Conservation (phyloP, 2,113 vertebrate species). For the Nipponia nippon region DNA sequence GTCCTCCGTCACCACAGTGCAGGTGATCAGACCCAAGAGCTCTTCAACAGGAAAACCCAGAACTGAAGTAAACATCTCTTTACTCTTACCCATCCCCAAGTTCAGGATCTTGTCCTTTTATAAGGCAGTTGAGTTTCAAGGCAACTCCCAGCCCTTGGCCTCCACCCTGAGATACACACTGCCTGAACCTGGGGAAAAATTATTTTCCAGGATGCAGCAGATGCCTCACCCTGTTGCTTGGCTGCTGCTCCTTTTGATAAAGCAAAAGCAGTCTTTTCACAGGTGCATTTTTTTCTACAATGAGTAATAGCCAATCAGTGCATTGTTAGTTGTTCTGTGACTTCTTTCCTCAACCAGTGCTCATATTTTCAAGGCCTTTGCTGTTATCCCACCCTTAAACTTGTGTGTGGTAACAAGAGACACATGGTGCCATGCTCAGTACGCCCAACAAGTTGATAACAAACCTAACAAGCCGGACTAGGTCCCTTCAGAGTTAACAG, state of each 20-base stretch:
- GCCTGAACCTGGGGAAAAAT: not conserved
- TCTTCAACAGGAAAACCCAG: not conserved
- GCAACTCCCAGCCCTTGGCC: not conserved
- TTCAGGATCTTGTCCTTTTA: not conserved
- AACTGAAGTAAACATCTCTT: not conserved
- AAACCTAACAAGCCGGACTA: not conserved
- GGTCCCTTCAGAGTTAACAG: not conserved
- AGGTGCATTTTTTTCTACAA: not conserved
- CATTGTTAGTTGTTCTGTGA: not conserved
- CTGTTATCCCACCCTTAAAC: not conserved
- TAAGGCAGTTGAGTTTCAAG: not conserved
- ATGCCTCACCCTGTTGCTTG: not conserved
- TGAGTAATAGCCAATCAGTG: not conserved
- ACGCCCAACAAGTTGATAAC: not conserved
- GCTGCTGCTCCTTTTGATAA: not conserved
- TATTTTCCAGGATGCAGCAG: not conserved
- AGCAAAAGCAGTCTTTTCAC: not conserved
- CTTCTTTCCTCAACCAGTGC: not conserved
- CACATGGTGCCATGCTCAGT: not conserved
- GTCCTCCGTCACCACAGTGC: accelerated
- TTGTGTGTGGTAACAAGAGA: not conserved
- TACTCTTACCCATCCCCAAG: not conserved
- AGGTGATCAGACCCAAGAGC: not conserved
- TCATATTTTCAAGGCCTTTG: not conserved
- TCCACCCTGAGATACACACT: not conserved